Base-by-base conservation (phyloP, 2,797 vertebrate species). In the Eremophila alpestris region DNA sequence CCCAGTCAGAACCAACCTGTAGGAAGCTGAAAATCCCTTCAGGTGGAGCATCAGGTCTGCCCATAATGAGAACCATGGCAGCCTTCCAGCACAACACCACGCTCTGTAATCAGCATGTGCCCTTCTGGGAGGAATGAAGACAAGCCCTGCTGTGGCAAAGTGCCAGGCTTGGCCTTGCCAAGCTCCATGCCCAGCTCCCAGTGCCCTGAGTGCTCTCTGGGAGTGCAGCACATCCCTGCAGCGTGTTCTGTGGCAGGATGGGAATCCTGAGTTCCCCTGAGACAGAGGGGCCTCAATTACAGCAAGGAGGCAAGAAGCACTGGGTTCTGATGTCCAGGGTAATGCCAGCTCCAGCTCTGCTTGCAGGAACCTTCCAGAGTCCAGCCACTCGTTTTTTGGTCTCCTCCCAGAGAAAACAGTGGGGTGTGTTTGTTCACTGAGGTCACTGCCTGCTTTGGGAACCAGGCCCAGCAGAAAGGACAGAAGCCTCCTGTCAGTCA, bases 301-400 rank as follows among this genome's bases (percentile, higher is more conserved):
- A 67, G 55, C 46, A 9, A 12, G 52, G 54, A 70, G 64, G 9
- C 12, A 7, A 62, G 54, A 93, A 58, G 62, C 82, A 16, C 36
- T 54, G 49, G 64, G 67, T 36, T 43, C 71, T 67, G 40, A 27
- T 79, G 46, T 10, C 36, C 82, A 82, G 73, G 62, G 55, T n/a
- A 56, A 23, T 80, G 54, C 88, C 69, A 27, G 51, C 34, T 95
- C 90, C 87, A 88, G 73, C 86, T 83, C 93, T 86, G 52, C 63
- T 41, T 58, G 22, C 55, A 65, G 88, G 67, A 79, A 49, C 63
- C 14, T 88, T 55, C 49, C 68, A 23, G n/a, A 10, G 45, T 63
- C 45, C 74, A 60, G 68, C 29, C 46, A 27, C 26, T 46, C 4
- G 5, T 21, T 51, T 17, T 59, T 79, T 91, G 67, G 60, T 78